A percentile compares a stretch with the other conserved stretches of the same genome.
Evolutionary conservation across 2,888 invertebrate species (phyloP).

Genomic region (Habroteleia sp.): DNA sequence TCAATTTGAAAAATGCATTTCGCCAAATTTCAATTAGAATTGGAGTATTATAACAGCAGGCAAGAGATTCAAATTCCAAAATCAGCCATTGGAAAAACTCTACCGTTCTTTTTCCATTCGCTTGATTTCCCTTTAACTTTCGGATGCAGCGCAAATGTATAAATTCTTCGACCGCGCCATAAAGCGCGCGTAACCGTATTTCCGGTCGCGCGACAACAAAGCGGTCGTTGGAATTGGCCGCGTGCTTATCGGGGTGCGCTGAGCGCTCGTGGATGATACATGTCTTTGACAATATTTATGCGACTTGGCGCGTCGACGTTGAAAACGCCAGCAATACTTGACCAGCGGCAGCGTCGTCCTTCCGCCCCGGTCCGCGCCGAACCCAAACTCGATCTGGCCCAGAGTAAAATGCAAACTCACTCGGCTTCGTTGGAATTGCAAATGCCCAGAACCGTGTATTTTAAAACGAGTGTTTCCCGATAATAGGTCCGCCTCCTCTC

Average conservation of each 20-base stretch:
- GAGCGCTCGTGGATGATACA: slow-evolving; percentile 51
- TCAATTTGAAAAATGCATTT: no score
- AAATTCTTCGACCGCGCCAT: slow-evolving; percentile 50
- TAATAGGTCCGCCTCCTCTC: slow-evolving; percentile 69
- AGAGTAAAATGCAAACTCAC: slow-evolving; percentile 70
- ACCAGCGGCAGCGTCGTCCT: slow-evolving; percentile 23
- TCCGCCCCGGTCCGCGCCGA: slow-evolving; percentile 11
- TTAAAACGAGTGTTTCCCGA: slow-evolving; percentile 75
- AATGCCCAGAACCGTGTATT: slow-evolving; percentile 71
- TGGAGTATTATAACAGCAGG: no score
- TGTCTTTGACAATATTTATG: slow-evolving; percentile 65
- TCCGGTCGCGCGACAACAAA: slow-evolving; percentile 53
- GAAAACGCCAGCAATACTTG: slow-evolving; percentile 34
- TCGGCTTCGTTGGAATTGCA: slow-evolving; percentile 75
- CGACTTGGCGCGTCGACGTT: slow-evolving; percentile 54
- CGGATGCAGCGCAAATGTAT: slow-evolving; percentile 44
- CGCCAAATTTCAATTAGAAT: no score
- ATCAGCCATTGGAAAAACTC: no score
- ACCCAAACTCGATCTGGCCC: slow-evolving; percentile 28
- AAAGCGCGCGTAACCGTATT: slow-evolving; percentile 55
- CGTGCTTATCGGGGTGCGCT: slow-evolving; percentile 42
- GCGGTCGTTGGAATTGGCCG: slow-evolving; percentile 47
- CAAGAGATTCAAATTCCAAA: no score
- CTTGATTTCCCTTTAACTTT: no score
- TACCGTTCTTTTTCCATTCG: no score